Conservation (phyloP, 2,113 vertebrate genomes). For the Narcine bancroftii region DNA sequence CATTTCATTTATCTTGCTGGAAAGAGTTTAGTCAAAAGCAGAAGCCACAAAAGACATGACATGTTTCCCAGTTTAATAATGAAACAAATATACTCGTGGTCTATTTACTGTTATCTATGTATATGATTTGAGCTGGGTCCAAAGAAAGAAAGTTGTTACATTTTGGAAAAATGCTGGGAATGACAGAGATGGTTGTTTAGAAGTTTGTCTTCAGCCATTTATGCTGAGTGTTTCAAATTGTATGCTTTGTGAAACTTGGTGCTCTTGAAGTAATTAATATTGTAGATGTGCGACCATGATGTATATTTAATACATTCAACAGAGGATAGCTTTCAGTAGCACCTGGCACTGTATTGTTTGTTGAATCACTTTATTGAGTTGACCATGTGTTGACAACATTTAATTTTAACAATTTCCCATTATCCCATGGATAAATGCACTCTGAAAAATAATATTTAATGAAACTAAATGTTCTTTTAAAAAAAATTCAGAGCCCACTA, state of each 20-base stretch:
- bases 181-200: background rate
- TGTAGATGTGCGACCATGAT: no score
- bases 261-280: no score
- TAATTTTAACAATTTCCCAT: background rate
- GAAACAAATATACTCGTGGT: background rate
- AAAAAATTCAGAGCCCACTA: background rate
- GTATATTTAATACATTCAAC: no score
- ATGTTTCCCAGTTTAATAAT: conserved; percentile 1
- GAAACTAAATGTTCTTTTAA: background rate
- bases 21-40: background rate
- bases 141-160: background rate
- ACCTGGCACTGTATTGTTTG: background rate
- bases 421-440: background rate
- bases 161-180: background rate
- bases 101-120: background rate
- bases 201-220: no score
- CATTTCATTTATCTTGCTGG: conserved; percentile 22
- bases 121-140: background rate
- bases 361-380: background rate
- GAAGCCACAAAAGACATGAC: background rate
- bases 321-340: no score
- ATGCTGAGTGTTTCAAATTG: no score
- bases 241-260: no score
- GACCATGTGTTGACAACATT: background rate
- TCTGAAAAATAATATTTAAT: background rate